phyloP scores from a whole-genome alignment of 1,140 invertebrate genomes.

The Pogonognathellus flavescens region DNA sequence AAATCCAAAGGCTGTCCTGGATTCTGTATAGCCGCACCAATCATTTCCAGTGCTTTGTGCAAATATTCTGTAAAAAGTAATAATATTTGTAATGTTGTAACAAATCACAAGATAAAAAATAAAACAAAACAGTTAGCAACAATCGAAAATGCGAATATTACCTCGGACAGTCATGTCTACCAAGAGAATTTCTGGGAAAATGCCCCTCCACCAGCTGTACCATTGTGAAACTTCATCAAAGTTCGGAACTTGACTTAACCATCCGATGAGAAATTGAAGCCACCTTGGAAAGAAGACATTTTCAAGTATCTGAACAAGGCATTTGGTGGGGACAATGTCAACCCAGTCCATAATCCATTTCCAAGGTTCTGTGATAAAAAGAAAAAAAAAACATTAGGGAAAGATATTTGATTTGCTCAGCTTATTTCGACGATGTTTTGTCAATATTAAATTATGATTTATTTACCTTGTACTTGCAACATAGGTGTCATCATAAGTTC shows the following conservation, averaged over 20 bases:
- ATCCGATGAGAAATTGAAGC: slow-evolving; percentile 80
- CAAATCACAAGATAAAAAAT: not conserved
- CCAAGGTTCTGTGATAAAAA: slow-evolving; percentile 76
- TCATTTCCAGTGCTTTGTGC: slow-evolving; percentile 90
- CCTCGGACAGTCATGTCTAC: slow-evolving; percentile 80
- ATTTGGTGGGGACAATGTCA: slow-evolving; percentile 80
- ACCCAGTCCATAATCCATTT: slow-evolving; percentile 90
- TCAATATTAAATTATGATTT: not conserved
- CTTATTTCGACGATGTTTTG: not conserved
- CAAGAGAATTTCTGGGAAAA: slow-evolving; percentile 79
- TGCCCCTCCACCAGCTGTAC: slow-evolving; percentile 90
- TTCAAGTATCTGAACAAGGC: slow-evolving; percentile 82
- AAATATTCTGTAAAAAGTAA: slow-evolving; percentile 78
- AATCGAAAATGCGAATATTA: slow-evolving; percentile 67
- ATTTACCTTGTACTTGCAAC: slow-evolving; percentile 81
- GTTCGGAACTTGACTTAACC: slow-evolving; percentile 85
- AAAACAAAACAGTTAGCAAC: not conserved
- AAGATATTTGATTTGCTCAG: no score
- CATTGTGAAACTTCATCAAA: slow-evolving; percentile 88
- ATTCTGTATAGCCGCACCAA: slow-evolving; percentile 82
- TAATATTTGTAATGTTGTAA: not conserved
- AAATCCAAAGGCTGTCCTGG: slow-evolving; percentile 70
- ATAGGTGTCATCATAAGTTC: slow-evolving; percentile 88
- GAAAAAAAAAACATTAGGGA: not conserved
- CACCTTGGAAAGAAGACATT: slow-evolving; percentile 91